Conservation (phyloP, 2,113 vertebrate species). For the Leucopternis melanops region DNA sequence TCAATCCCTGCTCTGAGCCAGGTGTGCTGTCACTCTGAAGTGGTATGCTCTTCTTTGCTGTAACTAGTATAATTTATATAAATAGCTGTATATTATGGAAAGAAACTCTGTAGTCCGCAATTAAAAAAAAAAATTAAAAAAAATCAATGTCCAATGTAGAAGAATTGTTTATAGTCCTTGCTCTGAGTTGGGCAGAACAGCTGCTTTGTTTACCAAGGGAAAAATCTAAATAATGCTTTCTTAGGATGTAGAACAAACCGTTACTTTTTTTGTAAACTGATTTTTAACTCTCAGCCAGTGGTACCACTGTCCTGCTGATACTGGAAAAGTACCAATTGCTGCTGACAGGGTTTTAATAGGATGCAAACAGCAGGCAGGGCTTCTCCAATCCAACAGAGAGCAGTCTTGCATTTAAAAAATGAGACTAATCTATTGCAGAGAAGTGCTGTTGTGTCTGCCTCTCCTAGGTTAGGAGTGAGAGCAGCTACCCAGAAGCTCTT, state of each 20-base stretch:
- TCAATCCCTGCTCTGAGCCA: neutral
- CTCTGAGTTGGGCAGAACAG: neutral
- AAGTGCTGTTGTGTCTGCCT: neutral
- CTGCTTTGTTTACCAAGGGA: neutral
- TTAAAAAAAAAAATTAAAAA: neutral
- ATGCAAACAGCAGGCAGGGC: neutral
- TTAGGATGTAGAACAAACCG: neutral
- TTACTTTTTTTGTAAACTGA: neutral
- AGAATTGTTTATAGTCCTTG: neutral
- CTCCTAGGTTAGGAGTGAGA: neutral
- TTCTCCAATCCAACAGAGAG: constrained; percentile 14
- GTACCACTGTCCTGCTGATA: neutral
- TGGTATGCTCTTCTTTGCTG: neutral
- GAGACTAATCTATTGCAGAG: neutral
- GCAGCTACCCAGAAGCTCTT: neutral
- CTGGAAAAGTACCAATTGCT: neutral
- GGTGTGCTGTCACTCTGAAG: neutral
- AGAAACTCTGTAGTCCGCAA: neutral
- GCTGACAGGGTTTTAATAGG: neutral
- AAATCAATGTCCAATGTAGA: neutral
- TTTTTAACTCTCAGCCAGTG: neutral
- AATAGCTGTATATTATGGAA: neutral
- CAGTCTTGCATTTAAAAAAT: neutral
- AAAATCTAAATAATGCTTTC: neutral
- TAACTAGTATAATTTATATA: neutral